These are phyloP conservation scores for Masnerella sp. DNA, from an alignment of 2,888 invertebrate species.

Conservation along the genomic window DNA sequence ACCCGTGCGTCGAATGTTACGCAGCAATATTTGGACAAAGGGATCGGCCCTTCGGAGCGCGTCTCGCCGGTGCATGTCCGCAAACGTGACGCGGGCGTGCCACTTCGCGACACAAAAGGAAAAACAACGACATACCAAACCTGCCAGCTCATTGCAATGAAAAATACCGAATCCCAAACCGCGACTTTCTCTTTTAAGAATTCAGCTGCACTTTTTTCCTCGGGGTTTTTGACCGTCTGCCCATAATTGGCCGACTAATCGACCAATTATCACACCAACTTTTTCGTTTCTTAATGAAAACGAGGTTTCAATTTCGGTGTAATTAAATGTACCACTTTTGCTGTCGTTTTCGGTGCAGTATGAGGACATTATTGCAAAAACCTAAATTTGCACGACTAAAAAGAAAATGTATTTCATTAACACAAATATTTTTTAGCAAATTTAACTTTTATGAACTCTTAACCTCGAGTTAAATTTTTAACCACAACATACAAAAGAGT, in stretches of 20 bases:
- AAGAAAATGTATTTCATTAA: no score
- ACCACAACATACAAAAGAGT: no score
- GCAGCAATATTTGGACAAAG: conserved; percentile 37
- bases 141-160: conserved; percentile 68
- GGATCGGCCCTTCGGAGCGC: conserved; percentile 24
- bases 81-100: conserved; percentile 75
- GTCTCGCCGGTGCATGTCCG: conserved; percentile 58
- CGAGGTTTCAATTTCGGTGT: conserved; percentile 32
- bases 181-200: conserved; percentile 10
- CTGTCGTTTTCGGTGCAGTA: no score
- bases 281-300: conserved; percentile 32
- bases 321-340: no score
- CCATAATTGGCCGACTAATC: conserved; percentile 42
- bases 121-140: conserved; percentile 72
- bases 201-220: conserved; percentile 17
- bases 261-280: conserved; percentile 39
- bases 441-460: no score
- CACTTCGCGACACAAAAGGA: conserved; percentile 71
- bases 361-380: no score
- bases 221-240: conserved; percentile 8
- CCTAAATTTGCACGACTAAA: no score
- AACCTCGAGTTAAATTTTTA: no score
- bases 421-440: no score
- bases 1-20: conserved; percentile 8
- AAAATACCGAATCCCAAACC: conserved; percentile 68